These are phyloP conservation scores for Scarus forsteni DNA, from an alignment of 2,797 vertebrate species.

Conservation along the genomic window DNA sequence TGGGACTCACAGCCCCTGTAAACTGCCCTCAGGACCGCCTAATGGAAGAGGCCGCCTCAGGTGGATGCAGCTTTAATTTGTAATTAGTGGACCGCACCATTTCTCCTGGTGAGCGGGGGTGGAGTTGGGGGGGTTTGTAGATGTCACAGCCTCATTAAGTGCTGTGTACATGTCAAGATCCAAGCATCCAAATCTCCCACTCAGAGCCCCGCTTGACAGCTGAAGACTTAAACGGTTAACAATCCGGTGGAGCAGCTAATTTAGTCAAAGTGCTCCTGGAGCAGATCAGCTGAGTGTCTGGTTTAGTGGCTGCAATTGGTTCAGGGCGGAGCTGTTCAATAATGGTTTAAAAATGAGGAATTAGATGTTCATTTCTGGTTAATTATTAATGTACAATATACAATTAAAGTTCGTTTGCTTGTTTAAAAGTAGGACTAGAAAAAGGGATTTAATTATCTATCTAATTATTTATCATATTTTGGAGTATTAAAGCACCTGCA, in stretches of 20 bases:
- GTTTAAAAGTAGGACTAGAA: too few species aligned
- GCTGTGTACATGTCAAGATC: constrained; percentile 49
- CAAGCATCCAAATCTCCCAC: constrained; percentile 57
- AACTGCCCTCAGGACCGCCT: constrained; percentile 43
- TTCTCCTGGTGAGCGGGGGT: constrained; percentile 39
- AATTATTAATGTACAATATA: too few species aligned
- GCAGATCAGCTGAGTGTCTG: constrained; percentile 41
- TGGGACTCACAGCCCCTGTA: constrained; percentile 32
- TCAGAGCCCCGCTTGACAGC: constrained; percentile 44
- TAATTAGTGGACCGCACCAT: constrained; percentile 72
- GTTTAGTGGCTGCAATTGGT: constrained; percentile 16
- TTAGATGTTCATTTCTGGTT: background rate
- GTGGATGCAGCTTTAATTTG: constrained; percentile 65
- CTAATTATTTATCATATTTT: too few species aligned
- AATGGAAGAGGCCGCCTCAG: constrained; percentile 62
- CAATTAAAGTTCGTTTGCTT: background rate
- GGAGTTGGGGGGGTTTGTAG: constrained; percentile 11
- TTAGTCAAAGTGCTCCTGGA: constrained; percentile 59
- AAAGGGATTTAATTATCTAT: too few species aligned
- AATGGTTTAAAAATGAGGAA: background rate
- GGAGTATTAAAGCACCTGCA: too few species aligned
- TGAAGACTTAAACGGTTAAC: constrained; percentile 52
- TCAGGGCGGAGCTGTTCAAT: constrained; percentile 14
- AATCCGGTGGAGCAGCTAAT: constrained; percentile 72
- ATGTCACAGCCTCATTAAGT: constrained; percentile 58